These are phyloP conservation scores for Lissonota sp. DNA, from an alignment of 2,888 invertebrate genomes.

Conservation along the genomic window DNA sequence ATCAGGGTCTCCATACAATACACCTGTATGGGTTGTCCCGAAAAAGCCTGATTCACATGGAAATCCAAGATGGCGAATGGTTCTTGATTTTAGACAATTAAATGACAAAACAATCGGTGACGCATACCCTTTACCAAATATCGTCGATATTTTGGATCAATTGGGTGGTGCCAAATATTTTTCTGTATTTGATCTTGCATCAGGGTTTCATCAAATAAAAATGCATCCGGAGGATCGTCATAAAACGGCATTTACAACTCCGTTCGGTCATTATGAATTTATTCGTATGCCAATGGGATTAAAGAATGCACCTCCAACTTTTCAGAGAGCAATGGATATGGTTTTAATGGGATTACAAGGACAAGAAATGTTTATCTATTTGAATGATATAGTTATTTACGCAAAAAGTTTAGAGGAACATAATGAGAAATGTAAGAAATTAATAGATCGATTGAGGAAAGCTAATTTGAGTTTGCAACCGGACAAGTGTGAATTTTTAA, in stretches of 20 bases:
- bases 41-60: slow-evolving; percentile 32
- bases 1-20: slow-evolving; percentile 28
- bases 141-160: slow-evolving; percentile 78
- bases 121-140: slow-evolving; percentile 78
- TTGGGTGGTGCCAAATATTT: slow-evolving; percentile 79
- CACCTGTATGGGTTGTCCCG: slow-evolving; percentile 32
- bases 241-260: slow-evolving; percentile 80
- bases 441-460: slow-evolving; percentile 48
- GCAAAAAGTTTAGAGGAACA: slow-evolving; percentile 45
- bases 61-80: slow-evolving; percentile 32
- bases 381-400: slow-evolving; percentile 53
- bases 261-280: slow-evolving; percentile 78
- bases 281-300: slow-evolving; percentile 80
- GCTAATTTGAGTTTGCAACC: slow-evolving; percentile 40
- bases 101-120: slow-evolving; percentile 39
- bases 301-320: slow-evolving; percentile 81
- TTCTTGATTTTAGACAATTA: slow-evolving; percentile 27
- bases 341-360: slow-evolving; percentile 69
- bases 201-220: slow-evolving; percentile 80
- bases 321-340: slow-evolving; percentile 79
- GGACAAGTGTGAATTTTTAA: slow-evolving; percentile 58
- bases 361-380: slow-evolving; percentile 40
- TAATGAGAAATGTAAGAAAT: slow-evolving; percentile 30
- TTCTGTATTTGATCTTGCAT: slow-evolving; percentile 78
- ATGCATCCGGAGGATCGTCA: slow-evolving; percentile 71